These are phyloP conservation scores for Polydesmus complanatus DNA, from an alignment of 2,888 invertebrate genomes.

Conservation along the genomic window DNA sequence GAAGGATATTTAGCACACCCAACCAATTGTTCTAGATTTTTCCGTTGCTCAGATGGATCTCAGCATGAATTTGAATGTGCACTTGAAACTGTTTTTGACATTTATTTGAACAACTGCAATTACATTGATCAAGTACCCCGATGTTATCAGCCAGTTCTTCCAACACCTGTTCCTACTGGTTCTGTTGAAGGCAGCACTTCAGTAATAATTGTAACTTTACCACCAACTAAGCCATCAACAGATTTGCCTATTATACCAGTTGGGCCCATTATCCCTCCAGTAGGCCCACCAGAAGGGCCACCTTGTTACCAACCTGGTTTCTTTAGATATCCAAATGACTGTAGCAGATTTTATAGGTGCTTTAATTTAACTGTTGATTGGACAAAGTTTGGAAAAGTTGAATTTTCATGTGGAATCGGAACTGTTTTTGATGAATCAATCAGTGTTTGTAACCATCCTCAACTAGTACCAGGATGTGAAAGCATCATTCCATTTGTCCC, in stretches of 20 bases:
- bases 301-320: conserved; percentile 21
- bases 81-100: conserved; percentile 11
- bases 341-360: conserved; percentile 25
- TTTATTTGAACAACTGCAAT: conserved; percentile 4
- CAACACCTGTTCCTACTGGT: not conserved
- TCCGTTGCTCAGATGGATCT: conserved; percentile 1
- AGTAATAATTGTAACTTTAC: not conserved
- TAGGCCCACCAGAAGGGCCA: not conserved
- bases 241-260: not conserved
- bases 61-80: conserved; percentile 7
- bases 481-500: conserved; percentile 1
- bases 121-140: conserved; percentile 1
- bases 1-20: conserved; percentile 1
- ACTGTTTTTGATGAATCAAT: conserved; percentile 24
- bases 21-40: not conserved
- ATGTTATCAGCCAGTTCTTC: conserved; percentile 1
- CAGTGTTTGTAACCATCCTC: conserved; percentile 22
- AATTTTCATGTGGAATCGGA: conserved; percentile 22
- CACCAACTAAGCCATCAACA: not conserved
- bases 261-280: not conserved
- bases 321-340: conserved; percentile 26
- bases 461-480: conserved; percentile 16
- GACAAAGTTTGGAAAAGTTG: conserved; percentile 17
- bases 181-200: not conserved
- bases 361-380: conserved; percentile 6